phyloP scores from a whole-genome alignment of 2,797 vertebrate genomes.

The Menidia menidia region DNA sequence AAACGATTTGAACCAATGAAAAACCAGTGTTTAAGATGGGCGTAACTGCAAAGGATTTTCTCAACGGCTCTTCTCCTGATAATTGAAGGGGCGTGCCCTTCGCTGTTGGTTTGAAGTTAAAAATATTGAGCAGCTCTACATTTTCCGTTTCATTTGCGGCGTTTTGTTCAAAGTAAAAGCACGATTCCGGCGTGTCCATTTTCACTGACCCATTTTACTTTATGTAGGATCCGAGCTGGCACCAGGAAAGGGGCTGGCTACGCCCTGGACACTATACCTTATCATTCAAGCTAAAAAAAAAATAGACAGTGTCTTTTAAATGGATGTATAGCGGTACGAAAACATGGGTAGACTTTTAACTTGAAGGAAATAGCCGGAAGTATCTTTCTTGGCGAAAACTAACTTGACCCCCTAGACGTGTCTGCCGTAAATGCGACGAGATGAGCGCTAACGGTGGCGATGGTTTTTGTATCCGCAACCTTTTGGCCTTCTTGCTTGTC shows the following conservation, averaged over 20 bases:
- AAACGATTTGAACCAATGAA: constrained; percentile 26
- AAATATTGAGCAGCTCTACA: fast-evolving
- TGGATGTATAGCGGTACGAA: no score
- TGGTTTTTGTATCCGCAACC: not conserved
- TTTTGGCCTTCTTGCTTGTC: not conserved
- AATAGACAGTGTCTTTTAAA: no score
- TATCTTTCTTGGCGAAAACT: constrained; percentile 13
- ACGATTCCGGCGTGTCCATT: no score
- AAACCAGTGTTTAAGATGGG: not conserved
- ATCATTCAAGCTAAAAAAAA: no score
- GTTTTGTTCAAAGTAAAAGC: constrained; percentile 23
- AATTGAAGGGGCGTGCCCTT: not conserved
- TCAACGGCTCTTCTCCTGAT: not conserved
- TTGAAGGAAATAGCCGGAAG: constrained; percentile 44
- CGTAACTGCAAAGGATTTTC: not conserved
- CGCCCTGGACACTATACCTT: no score
- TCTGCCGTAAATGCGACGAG: constrained; percentile 54
- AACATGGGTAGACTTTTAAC: constrained; percentile 15
- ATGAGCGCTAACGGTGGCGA: constrained; percentile 45
- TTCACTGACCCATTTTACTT: no score
- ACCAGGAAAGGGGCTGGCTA: no score
- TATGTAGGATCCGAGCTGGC: no score
- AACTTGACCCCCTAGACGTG: constrained; percentile 41
- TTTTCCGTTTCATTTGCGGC: constrained; percentile 16
- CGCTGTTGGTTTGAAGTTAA: not conserved